phyloP scores from a whole-genome alignment of 2,797 vertebrate species.

The Triplophysa bombifrons region DNA sequence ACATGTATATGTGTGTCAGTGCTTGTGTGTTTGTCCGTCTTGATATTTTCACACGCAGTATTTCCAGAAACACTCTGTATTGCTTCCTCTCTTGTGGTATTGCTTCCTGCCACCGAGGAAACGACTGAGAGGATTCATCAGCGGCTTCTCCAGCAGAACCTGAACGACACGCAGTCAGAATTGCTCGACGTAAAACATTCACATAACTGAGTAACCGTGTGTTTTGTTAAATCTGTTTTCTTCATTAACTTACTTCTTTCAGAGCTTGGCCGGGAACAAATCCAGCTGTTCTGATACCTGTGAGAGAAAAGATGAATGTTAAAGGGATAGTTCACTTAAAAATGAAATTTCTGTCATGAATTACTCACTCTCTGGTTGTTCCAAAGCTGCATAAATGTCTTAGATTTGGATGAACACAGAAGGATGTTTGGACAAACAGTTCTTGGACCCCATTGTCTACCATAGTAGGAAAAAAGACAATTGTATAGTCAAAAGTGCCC shows the following conservation, averaged over 20 bases:
- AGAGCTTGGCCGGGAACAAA: slow-evolving; percentile 47
- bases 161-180: not conserved
- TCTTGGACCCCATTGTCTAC: too few species aligned
- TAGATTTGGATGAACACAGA: too few species aligned
- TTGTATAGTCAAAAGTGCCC: too few species aligned
- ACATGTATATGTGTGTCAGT: not conserved
- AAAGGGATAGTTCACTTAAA: too few species aligned
- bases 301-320: not conserved
- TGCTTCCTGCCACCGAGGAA: slow-evolving; percentile 58
- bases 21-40: not conserved
- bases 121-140: slow-evolving; percentile 44
- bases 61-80: slow-evolving; percentile 66
- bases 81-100: slow-evolving; percentile 57
- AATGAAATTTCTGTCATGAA: too few species aligned
- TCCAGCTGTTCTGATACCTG: slow-evolving; percentile 53
- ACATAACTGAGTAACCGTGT: not conserved
- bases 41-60: slow-evolving; percentile 61
- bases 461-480: too few species aligned
- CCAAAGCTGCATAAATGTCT: too few species aligned
- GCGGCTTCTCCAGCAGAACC: slow-evolving; percentile 55
- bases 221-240: too few species aligned
- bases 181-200: not conserved
- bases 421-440: too few species aligned
- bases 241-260: slow-evolving; percentile 54
- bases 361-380: too few species aligned